A percentile compares a stretch with the other conserved stretches of the same genome.
phyloP scores from a whole-genome alignment of 2,113 vertebrate species.

The Passer domesticus region DNA sequence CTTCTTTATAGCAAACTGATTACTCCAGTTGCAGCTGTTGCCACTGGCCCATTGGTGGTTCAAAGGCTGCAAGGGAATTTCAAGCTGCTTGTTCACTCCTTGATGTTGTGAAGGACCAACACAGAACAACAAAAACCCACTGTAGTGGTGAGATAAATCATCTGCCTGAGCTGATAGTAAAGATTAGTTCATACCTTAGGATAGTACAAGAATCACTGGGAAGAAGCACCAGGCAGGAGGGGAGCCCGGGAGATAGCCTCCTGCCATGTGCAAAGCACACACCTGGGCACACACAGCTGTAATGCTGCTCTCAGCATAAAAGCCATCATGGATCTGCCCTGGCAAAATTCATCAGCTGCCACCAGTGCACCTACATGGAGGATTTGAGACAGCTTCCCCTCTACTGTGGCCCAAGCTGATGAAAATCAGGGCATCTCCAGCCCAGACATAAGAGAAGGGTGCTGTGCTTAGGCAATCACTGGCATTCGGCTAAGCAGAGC shows the following conservation, averaged over 20 bases:
- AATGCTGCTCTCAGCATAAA: rapidly evolving
- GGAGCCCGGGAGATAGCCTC: neutral
- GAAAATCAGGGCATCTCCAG: neutral
- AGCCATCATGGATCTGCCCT: rapidly evolving
- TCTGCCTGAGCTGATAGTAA: neutral
- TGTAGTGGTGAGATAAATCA: neutral
- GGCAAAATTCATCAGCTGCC: neutral
- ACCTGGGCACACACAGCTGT: rapidly evolving
- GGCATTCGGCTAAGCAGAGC: neutral
- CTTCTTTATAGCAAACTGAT: neutral
- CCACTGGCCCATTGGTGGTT: neutral
- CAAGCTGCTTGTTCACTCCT: rapidly evolving
- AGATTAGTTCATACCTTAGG: neutral
- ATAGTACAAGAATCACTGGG: neutral
- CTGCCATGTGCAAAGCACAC: neutral
- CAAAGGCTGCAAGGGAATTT: neutral
- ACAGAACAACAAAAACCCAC: rapidly evolving
- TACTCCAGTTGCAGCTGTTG: rapidly evolving
- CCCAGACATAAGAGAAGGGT: rapidly evolving
- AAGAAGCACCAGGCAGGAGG: neutral
- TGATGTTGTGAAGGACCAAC: neutral
- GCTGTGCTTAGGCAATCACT: neutral
- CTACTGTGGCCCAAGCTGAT: rapidly evolving
- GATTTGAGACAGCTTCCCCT: neutral
- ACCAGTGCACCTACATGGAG: neutral